These are phyloP conservation scores for Ephialtes manifestator DNA, from an alignment of 2,888 invertebrate genomes.

Conservation along the genomic window DNA sequence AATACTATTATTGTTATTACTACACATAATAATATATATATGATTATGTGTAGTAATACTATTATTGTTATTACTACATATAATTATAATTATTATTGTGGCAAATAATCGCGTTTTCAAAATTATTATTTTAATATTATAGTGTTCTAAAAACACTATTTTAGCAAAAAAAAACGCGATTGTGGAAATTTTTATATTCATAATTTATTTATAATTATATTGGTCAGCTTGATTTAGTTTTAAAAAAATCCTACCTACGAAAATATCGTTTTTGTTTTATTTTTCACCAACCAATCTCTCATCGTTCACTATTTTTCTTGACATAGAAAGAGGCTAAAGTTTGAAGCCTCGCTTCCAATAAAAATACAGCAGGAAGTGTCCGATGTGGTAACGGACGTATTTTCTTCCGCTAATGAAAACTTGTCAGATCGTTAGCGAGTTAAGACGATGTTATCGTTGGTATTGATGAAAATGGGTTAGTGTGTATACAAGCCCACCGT, in stretches of 20 bases:
- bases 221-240: too few species aligned
- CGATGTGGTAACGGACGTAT: background rate
- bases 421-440: slow-evolving; percentile 17
- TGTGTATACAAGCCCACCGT: slow-evolving; percentile 31
- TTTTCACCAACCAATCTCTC: background rate
- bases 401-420: slow-evolving; percentile 12
- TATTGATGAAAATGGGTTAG: slow-evolving; percentile 3
- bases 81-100: too few species aligned
- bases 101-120: too few species aligned
- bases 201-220: background rate
- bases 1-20: too few species aligned
- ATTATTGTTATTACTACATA: too few species aligned
- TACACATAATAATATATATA: too few species aligned
- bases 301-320: background rate
- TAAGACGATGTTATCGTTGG: background rate
- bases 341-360: background rate
- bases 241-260: too few species aligned
- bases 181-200: too few species aligned
- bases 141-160: too few species aligned
- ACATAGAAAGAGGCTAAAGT: background rate
- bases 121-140: too few species aligned
- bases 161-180: background rate
- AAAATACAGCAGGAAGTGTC: background rate
- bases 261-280: background rate
- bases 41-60: too few species aligned